Base-by-base conservation (phyloP, 1,140 invertebrate species). In the Caenorhabditis tropicalis region DNA sequence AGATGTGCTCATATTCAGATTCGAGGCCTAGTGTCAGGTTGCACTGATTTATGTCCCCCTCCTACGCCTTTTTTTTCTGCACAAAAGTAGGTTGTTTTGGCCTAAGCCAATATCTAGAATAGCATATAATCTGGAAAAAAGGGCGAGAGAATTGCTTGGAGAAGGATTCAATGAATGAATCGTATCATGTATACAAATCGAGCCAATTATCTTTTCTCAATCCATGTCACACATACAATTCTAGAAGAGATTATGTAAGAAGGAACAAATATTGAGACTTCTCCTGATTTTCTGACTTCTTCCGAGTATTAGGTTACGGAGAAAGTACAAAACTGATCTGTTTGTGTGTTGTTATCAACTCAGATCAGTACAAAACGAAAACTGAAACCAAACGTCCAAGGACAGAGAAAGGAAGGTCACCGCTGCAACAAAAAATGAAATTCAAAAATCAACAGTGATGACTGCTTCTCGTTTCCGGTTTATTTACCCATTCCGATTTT, bases 111-210 rank as follows among this genome's bases (percentile, higher is more conserved):
- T 9, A 21, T 2, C 7, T 21, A 27, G 3, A 2, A 29, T 12
- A 12, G 24, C 24, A 12, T 56, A 27, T 2, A 24, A 27, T 56
- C 53, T 27, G 24, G 29, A 56, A 27, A 56, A 5, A n/a, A n/a
- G n/a, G n/a, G n/a, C n/a, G n/a, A n/a, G 21, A 56, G 29, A 56
- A 56, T 12, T n/a, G 19, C 21, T 0, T 10, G 0, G n/a, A 51
- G n/a, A 51, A 51, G n/a, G 48, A 51, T n/a, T 19, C 48, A 10
- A 51, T 0, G 29, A 24, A 36, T 65, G 31, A 33, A 36, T 65
- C 31, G 58, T 65, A 65, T 36, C 58, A 65, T 19, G 29, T 36
- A 65, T 65, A 33, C 58, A 74, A 74, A 74, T 74, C 65, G n/a
- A 43, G 65, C 29, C 65, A 74, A 74, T 74, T 74, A 74, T 46